Percentiles rank a stretch among this genome's conserved stretches.
phyloP scores from a whole-genome alignment of 2,113 vertebrate species.

The Cisticola juncidis region DNA sequence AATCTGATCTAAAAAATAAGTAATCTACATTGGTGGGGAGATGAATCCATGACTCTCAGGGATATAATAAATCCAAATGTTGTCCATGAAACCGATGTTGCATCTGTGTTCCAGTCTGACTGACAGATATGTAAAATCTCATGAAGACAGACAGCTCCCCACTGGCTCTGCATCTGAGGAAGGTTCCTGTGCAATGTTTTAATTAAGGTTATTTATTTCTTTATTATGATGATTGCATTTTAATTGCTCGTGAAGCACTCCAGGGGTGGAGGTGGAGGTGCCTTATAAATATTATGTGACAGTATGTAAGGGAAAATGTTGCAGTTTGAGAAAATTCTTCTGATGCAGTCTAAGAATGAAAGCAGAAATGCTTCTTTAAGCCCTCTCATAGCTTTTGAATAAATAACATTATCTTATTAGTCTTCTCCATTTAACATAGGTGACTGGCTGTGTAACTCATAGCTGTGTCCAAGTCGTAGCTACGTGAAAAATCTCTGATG shows the following conservation, averaged over 20 bases:
- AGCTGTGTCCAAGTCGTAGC: neutral
- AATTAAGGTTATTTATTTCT: constrained; percentile 75
- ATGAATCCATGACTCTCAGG: neutral
- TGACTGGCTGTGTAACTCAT: neutral
- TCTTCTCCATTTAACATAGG: neutral
- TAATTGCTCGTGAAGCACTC: constrained; percentile 52
- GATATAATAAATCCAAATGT: neutral
- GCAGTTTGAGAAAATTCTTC: neutral
- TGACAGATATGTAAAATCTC: constrained; percentile 59
- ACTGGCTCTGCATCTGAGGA: constrained; percentile 24
- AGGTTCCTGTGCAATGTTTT: constrained; percentile 63
- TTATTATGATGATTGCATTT: constrained; percentile 65
- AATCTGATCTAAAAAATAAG: neutral
- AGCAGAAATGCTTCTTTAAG: neutral
- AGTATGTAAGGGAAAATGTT: neutral
- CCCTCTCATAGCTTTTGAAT: neutral
- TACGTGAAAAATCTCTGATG: neutral
- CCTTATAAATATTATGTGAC: constrained; percentile 41
- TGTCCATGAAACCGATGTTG: neutral
- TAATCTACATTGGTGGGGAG: neutral
- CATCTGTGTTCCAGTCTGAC: neutral
- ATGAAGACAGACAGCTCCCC: constrained; percentile 57
- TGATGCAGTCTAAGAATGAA: neutral
- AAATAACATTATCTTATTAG: neutral
- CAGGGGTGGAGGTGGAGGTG: constrained; percentile 19